Base-by-base conservation (phyloP, 2,113 vertebrate species). In the Zosterops pallidus region DNA sequence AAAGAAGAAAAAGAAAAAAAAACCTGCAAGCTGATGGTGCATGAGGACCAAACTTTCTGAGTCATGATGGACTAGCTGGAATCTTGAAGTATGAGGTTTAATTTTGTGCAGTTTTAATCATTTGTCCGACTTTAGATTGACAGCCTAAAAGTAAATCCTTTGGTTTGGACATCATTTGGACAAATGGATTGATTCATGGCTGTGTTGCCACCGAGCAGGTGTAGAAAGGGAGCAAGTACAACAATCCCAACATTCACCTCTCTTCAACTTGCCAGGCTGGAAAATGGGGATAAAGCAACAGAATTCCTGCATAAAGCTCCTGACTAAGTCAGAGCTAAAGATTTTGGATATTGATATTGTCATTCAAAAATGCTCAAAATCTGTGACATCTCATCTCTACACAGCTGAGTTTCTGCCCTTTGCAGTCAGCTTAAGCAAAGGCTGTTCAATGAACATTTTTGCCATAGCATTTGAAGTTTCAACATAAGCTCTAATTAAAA, bases 401-500 rank as follows among this genome's bases (percentile, higher is more conserved):
- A 28, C 50, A 83, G 55, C 68, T 81, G 75, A 50, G 37, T 55
- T 37, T 77, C 71, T 86, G 82, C 74, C 86, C 44, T 86, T 91
- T 75, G 60, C 69, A 92, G 71, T 39, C 64, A 70, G 71, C 35
- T 74, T 46, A 50, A 90, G 60, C 50, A 90, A 94, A 83, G 22
- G 9, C 11, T 77, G 44, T 46, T 93, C 76, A 83, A 80, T 69
- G 81, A 95, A 83, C 59, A 53, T 75, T 90, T 60, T 60, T 96
- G 64, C 85, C 18, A 22, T 4, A n/a, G 11, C 28, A 57, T 76
- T 44, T 76, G 80, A 91, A 95, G 64, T 88, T 96, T 88, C 64
- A 88, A 52, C 46, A 92, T 68, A 90, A 94, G 68, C 79, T 83
- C 47, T 94, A 95, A 96, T 95, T 95, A 95, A 93, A 95, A 96